Conservation (phyloP, 2,888 invertebrate genomes). For the Salpingus planirostris region DNA sequence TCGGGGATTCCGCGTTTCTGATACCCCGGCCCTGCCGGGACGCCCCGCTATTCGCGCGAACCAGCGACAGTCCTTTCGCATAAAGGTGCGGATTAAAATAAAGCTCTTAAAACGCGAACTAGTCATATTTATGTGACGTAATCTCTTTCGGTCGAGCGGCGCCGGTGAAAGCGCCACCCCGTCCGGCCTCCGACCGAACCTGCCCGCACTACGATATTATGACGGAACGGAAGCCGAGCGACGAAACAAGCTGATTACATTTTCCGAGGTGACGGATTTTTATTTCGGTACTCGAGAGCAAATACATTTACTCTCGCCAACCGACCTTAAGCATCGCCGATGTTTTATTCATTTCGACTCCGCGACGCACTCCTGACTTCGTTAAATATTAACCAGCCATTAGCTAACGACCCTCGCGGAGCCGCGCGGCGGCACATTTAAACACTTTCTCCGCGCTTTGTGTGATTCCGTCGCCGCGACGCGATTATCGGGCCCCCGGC, state of each 20-base stretch:
- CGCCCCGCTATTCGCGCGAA: conserved; percentile 7
- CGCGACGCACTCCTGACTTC: conserved; percentile 15
- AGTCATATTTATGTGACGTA: too few relatives aligned
- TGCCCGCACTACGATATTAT: too few relatives aligned
- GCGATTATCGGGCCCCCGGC: too few relatives aligned
- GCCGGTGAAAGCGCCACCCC: too few relatives aligned
- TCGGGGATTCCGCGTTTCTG: conserved; percentile 10
- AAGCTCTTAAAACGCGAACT: conserved; percentile 9
- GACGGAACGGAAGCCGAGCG: too few relatives aligned
- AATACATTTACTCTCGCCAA: conserved; percentile 14
- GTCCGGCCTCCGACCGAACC: too few relatives aligned
- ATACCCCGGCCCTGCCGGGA: too few relatives aligned
- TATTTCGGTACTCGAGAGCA: conserved; percentile 11
- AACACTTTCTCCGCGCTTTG: too few relatives aligned
- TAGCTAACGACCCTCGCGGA: conserved; percentile 15
- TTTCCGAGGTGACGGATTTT: too few relatives aligned
- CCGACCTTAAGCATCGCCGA: conserved; percentile 14
- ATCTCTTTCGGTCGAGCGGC: too few relatives aligned
- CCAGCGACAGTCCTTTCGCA: conserved; percentile 10
- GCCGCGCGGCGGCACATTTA: conserved; percentile 9
- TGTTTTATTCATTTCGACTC: conserved; percentile 17
- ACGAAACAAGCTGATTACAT: too few relatives aligned
- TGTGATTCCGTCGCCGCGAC: too few relatives aligned
- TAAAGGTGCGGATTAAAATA: conserved; percentile 10
- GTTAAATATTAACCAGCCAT: conserved; percentile 18